A percentile compares a stretch with the other conserved stretches of the same genome.
Evolutionary conservation across 2,888 invertebrate genomes (phyloP).

Genomic region (Phasia obesa): DNA sequence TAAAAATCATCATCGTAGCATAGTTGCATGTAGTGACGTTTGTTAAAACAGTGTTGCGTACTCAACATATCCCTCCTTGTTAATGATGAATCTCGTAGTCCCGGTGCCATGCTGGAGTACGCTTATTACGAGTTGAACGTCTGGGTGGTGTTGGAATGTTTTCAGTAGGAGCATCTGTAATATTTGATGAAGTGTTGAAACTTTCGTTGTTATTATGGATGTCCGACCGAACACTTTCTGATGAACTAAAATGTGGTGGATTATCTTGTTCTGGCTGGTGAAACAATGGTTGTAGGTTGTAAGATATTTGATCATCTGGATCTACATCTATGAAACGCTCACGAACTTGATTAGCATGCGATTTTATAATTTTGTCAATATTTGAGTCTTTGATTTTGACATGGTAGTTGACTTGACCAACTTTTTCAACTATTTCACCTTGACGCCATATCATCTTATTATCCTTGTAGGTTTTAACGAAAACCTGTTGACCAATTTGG

Average conservation of each 20-base stretch:
- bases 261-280: background rate
- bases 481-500: no score
- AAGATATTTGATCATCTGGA: background rate
- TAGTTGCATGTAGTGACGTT: no score
- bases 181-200: background rate
- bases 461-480: no score
- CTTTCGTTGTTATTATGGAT: background rate
- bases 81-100: conserved; percentile 10
- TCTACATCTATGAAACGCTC: background rate
- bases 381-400: background rate
- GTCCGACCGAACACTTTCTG: background rate
- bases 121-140: conserved; percentile 1
- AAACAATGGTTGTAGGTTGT: conserved; percentile 5
- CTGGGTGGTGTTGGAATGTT: background rate
- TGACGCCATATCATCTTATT: no score
- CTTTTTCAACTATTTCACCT: no score
- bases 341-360: conserved; percentile 7
- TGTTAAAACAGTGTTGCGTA: background rate
- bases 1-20: no score
- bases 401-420: no score
- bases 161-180: background rate
- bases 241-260: background rate
- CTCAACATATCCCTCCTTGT: conserved; percentile 8
- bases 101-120: conserved; percentile 23
- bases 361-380: background rate